Base-by-base conservation (phyloP, 2,888 invertebrate genomes). In the Icerya purchasi region DNA sequence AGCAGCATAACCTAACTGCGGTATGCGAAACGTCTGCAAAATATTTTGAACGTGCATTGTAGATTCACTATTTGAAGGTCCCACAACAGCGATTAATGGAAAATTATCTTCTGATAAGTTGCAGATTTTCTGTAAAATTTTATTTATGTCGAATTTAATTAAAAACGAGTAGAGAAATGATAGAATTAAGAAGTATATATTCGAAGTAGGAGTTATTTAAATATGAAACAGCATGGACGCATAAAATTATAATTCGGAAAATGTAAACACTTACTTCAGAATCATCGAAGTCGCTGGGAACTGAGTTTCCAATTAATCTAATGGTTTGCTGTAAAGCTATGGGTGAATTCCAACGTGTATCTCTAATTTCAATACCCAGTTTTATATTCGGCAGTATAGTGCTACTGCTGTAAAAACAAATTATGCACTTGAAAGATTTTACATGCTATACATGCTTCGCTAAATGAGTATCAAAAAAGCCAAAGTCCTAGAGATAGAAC, bases 301-400 rank as follows among this genome's bases (percentile, higher is more conserved):
- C 14, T 5, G 36, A 79, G 68, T 82, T 82, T 54, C 83, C 76
- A 65, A 84, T 82, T 66, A 84, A 78, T 71, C 84, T 82, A 63
- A 85, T 81, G 68, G 81, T 81, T 71, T 84, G 84, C 67, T 84
- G 84, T 63, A 87, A 74, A 25, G 86, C 85, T 2, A 85, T 82
- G 20, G 84, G 81, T 2, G 85, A 81, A 67, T 84, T 84, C 86
- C 86, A 86, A 71, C 86, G 87, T 22, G 84, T 83, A 72, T 87
- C 86, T 2, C 84, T 74, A 62, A 84, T 82, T 70, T 84, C 84
- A 60, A 83, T 77, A 24, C 85, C 85, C 18, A 81, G 70, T 1
- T 72, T 75, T 57, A 78, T 73, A 63, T 74, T 75, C 5, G 78
- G 78, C 62, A 82, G 70, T 61, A 83, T 73, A 54, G 72, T 70